These are phyloP conservation scores for Catharus bicknelli DNA, from an alignment of 2,113 vertebrate genomes.

Conservation along the genomic window DNA sequence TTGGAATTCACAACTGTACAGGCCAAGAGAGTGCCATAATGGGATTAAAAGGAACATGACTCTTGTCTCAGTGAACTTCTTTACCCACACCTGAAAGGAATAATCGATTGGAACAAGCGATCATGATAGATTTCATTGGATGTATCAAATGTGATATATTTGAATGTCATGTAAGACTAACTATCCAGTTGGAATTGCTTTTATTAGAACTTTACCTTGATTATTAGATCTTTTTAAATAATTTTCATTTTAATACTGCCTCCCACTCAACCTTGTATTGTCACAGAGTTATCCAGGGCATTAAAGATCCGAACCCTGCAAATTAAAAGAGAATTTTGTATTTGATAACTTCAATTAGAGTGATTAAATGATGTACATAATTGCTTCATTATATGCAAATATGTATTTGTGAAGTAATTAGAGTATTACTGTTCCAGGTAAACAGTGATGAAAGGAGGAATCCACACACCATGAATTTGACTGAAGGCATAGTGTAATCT, in stretches of 20 bases:
- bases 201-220: neutral
- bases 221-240: neutral
- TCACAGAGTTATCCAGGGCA: neutral
- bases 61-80: neutral
- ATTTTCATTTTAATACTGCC: neutral
- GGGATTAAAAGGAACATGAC: neutral
- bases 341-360: constrained; percentile 33
- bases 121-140: neutral
- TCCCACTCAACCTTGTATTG: neutral
- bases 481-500: neutral
- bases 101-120: neutral
- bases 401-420: constrained; percentile 42
- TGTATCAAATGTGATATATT: neutral
- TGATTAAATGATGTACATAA: constrained; percentile 20
- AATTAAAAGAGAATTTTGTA: constrained; percentile 26
- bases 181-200: neutral
- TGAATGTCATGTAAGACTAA: neutral
- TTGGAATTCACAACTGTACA: neutral
- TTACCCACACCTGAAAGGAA: neutral
- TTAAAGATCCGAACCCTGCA: neutral
- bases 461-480: neutral
- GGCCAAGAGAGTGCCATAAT: neutral
- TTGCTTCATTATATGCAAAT: constrained; percentile 50
- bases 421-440: neutral
- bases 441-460: neutral